phyloP scores from a whole-genome alignment of 1,140 invertebrate species.

The Apis mellifera region Amel_HAv3.1 CM009936.2:10882501-10883000 shows the following conservation, averaged over 20 bases:
- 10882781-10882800: conserved; percentile 47
- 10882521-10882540: too few relatives aligned
- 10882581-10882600: too few relatives aligned
- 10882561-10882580: too few relatives aligned
- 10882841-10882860: conserved; percentile 55
- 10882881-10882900: conserved; percentile 69
- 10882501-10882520: too few relatives aligned
- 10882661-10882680: not conserved
- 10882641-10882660: not conserved
- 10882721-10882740: conserved; percentile 8
- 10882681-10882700: conserved; percentile 20
- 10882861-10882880: conserved; percentile 68
- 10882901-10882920: conserved; percentile 51
- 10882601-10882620: not conserved
- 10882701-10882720: conserved; percentile 44
- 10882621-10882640: not conserved
- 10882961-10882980: conserved; percentile 26
- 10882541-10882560: too few relatives aligned
- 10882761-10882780: conserved; percentile 53
- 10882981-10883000: conserved; percentile 3
- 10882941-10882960: conserved; percentile 51
- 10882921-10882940: conserved; percentile 66
- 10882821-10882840: conserved; percentile 61
- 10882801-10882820: conserved; percentile 53
- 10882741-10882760: conserved; percentile 43